These are phyloP conservation scores for Gadopsis bispinosus DNA, from an alignment of 2,797 vertebrate genomes.

Conservation along the genomic window DNA sequence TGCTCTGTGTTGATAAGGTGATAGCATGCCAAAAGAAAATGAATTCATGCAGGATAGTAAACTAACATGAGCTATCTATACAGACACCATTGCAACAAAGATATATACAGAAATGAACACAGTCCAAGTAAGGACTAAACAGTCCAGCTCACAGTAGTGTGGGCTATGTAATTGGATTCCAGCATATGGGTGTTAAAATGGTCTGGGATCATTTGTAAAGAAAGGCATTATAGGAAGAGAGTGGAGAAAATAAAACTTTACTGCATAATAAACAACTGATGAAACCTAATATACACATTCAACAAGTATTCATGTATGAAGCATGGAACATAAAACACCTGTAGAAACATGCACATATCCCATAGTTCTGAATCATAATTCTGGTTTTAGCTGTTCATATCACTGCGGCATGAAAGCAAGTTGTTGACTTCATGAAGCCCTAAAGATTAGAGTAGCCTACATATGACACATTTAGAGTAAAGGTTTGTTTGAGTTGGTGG, in stretches of 20 bases:
- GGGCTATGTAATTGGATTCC: conserved; percentile 32
- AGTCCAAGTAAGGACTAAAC: conserved; percentile 1
- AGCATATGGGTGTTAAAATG: conserved; percentile 14
- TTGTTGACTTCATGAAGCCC: conserved; percentile 16
- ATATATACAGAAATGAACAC: conserved; percentile 29
- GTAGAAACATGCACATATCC: neutral
- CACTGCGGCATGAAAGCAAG: neutral
- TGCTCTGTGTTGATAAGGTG: neutral
- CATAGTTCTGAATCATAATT: neutral
- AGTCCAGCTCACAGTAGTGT: neutral
- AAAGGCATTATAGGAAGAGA: neutral
- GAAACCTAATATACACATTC: neutral
- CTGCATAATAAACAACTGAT: neutral
- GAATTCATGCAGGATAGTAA: neutral
- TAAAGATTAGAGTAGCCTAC: conserved; percentile 7
- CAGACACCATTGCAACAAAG: neutral
- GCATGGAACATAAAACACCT: neutral
- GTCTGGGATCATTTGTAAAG: neutral
- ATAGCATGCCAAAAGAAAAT: neutral
- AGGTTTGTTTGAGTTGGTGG: conserved; percentile 62
- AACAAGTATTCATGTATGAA: neutral
- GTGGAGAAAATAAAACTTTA: neutral
- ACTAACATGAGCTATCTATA: conserved; percentile 5
- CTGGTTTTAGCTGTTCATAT: neutral
- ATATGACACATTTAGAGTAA: conserved; percentile 35